A percentile compares a stretch with the other conserved stretches of the same genome.
Evolutionary conservation across 2,113 vertebrate genomes (phyloP).

Genomic region (Carlito syrichta): DNA sequence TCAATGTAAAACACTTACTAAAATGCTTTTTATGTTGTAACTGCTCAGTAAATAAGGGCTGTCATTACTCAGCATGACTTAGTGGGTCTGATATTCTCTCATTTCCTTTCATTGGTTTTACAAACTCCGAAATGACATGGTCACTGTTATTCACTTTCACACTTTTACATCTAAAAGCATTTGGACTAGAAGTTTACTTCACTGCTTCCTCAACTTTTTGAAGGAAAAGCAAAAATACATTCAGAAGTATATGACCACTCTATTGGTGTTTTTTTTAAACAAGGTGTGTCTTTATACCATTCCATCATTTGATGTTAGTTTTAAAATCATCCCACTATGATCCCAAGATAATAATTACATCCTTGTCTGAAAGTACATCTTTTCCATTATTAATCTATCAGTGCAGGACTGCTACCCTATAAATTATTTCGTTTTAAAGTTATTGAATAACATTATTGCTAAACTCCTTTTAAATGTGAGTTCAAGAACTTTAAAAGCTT

Average conservation of each 20-base stretch:
- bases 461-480: not conserved
- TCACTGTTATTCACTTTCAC: not conserved
- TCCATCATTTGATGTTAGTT: not conserved
- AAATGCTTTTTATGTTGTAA: not conserved
- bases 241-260: not conserved
- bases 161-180: not conserved
- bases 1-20: not conserved
- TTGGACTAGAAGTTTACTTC: not conserved
- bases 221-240: not conserved
- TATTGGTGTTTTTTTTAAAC: not conserved
- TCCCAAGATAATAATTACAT: not conserved
- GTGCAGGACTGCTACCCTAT: not conserved
- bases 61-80: not conserved
- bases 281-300: not conserved
- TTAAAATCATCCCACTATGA: not conserved
- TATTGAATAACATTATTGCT: not conserved
- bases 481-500: too few species aligned
- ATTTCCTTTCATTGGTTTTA: not conserved
- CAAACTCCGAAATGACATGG: not conserved
- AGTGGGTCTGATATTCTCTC: not conserved
- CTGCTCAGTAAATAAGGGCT: not conserved
- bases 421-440: not conserved
- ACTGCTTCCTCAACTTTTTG: not conserved
- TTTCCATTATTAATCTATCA: not conserved
- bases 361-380: not conserved